Evolutionary conservation across 2,797 vertebrate genomes (phyloP).

Genomic region (Australoheros facetus): DNA sequence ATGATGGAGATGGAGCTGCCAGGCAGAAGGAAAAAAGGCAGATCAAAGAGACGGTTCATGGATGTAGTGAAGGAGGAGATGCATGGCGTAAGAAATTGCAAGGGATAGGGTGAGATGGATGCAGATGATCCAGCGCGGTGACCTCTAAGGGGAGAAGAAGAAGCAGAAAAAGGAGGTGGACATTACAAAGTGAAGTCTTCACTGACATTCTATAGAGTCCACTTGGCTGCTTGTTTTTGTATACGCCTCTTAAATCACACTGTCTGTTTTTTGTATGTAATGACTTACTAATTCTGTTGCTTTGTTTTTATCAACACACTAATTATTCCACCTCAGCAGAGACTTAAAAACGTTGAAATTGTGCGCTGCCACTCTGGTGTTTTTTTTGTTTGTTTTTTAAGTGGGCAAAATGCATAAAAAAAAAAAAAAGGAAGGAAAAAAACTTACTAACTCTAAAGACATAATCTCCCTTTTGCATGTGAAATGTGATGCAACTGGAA

Average conservation of each 20-base stretch:
- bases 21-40: background rate
- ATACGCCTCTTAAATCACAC: background rate
- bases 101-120: background rate
- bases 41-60: background rate
- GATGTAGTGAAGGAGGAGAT: background rate
- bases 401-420: background rate
- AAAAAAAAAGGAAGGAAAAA: background rate
- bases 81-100: background rate
- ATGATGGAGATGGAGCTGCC: background rate
- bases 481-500: conserved; percentile 1
- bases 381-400: background rate
- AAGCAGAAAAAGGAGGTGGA: no score
- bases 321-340: background rate
- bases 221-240: background rate
- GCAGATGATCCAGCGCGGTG: no score
- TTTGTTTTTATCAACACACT: background rate
- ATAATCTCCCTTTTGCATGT: background rate
- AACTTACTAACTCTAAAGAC: background rate
- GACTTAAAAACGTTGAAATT: background rate
- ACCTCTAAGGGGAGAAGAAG: background rate
- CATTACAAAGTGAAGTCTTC: background rate
- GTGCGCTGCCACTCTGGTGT: background rate
- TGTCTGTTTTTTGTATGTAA: background rate
- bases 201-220: background rate
- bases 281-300: background rate